Conservation (phyloP, 2,113 vertebrate species). For the Cygnus buccinator region DNA sequence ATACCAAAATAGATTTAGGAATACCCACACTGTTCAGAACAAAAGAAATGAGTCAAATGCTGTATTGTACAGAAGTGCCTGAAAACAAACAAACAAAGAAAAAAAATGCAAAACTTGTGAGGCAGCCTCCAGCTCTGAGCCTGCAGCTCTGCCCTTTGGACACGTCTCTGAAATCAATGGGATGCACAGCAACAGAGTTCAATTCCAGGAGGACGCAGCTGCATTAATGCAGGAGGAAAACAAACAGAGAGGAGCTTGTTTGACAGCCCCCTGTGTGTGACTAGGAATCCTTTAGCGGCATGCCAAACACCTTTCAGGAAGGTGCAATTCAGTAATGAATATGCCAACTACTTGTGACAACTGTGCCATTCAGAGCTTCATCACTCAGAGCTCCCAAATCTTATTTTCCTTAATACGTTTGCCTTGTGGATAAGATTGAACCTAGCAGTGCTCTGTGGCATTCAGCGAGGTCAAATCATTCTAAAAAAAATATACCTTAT, state of each 20-base stretch:
- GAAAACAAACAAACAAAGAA: neutral
- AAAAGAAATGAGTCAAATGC: neutral
- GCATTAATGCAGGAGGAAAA: neutral
- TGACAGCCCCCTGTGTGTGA: neutral
- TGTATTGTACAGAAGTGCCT: neutral
- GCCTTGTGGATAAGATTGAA: neutral
- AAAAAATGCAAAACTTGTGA: neutral
- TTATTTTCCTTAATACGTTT: neutral
- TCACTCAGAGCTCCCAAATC: neutral
- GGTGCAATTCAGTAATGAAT: neutral
- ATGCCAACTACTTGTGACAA: neutral
- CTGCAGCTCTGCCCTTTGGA: neutral
- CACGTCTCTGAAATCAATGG: neutral
- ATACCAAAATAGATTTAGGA: neutral
- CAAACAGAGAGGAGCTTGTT: neutral
- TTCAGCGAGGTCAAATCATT: neutral
- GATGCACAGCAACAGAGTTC: neutral
- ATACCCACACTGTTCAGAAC: neutral
- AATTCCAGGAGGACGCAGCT: neutral
- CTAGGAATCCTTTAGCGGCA: neutral
- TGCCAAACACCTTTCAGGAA: neutral
- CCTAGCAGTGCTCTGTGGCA: neutral
- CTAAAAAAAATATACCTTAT: neutral
- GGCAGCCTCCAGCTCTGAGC: neutral
- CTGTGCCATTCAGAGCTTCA: neutral